Percentiles rank a stretch among this genome's conserved stretches.
phyloP scores from a whole-genome alignment of 2,113 vertebrate species.

The Caranx melampygus region DNA sequence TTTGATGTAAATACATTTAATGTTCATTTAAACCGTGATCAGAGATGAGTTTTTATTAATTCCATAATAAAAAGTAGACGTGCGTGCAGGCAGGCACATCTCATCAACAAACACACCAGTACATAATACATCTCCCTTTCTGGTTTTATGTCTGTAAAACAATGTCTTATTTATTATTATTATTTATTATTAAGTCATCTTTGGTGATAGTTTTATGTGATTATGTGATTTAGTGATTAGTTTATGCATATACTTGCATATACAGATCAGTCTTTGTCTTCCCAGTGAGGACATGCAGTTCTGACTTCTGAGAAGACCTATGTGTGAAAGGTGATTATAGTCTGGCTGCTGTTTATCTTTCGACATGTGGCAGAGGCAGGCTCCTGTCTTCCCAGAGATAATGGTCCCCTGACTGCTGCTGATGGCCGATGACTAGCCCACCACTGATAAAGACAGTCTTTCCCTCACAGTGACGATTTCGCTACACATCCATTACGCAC shows the following conservation, averaged over 20 bases:
- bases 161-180: not conserved
- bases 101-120: not conserved
- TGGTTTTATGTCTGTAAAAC: not conserved
- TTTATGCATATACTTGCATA: too few species aligned
- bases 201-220: not conserved
- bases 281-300: conserved; percentile 18
- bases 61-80: not conserved
- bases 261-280: conserved; percentile 23
- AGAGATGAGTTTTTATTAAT: not conserved
- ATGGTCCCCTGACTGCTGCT: conserved; percentile 67
- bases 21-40: not conserved
- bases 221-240: too few species aligned
- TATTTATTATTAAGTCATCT: too few species aligned
- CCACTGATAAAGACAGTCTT: conserved; percentile 74
- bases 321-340: conserved; percentile 78
- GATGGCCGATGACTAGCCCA: conserved; percentile 54
- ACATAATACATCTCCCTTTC: not conserved
- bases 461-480: not conserved
- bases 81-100: not conserved
- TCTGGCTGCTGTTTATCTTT: conserved; percentile 78
- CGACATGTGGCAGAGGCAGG: conserved; percentile 37
- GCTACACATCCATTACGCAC: not conserved
- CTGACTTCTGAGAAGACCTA: conserved; percentile 78
- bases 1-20: not conserved
- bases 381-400: conserved; percentile 79